These are phyloP conservation scores for Riparia riparia DNA, from an alignment of 2,113 vertebrate species.

Conservation along the genomic window DNA sequence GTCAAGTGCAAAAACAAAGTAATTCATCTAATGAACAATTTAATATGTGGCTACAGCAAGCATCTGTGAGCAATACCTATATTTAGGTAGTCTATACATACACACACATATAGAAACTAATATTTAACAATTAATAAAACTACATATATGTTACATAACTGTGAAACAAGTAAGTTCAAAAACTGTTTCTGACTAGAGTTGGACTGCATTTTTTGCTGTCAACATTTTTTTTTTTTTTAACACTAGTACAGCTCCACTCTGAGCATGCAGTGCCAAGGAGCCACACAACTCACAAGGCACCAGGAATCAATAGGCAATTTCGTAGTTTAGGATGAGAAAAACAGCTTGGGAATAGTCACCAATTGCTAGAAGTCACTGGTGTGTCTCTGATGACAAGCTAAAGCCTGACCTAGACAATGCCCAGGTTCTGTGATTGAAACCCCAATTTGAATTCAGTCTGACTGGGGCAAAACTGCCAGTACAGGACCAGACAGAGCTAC, in stretches of 20 bases:
- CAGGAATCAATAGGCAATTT: conserved; percentile 33
- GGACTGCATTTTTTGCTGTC: neutral
- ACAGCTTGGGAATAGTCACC: neutral
- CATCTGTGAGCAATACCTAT: neutral
- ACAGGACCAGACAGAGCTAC: neutral
- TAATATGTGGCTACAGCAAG: neutral
- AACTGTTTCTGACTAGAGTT: neutral
- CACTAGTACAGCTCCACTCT: neutral
- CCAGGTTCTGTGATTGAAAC: neutral
- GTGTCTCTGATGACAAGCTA: neutral
- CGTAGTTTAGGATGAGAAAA: neutral
- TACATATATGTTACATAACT: neutral
- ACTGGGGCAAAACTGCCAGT: neutral
- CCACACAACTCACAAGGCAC: neutral
- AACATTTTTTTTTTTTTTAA: neutral
- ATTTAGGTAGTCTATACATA: neutral
- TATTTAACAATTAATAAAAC: neutral
- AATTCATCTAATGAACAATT: neutral
- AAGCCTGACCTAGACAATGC: neutral
- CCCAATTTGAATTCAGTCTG: neutral
- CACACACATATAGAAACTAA: neutral
- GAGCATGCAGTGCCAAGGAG: neutral
- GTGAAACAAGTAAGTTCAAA: neutral
- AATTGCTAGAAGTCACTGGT: neutral
- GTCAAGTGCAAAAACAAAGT: neutral